Percentiles rank a stretch among this genome's conserved stretches.
These are phyloP conservation scores for Caenorhabditis afra DNA, from an alignment of 2,888 invertebrate genomes.

Conservation along the genomic window DNA sequence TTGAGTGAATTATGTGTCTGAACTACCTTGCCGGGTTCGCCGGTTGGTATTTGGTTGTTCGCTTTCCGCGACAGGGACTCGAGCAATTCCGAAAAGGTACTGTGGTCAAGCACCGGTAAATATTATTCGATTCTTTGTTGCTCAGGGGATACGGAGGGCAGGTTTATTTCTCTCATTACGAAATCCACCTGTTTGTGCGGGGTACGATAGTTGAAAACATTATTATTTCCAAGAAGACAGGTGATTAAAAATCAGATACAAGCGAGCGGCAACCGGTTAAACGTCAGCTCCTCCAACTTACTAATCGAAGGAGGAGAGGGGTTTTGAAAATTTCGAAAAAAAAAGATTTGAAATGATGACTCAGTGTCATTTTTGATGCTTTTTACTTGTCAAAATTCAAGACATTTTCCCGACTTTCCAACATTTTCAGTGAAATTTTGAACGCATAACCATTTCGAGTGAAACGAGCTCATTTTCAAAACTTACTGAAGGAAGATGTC, in stretches of 20 bases:
- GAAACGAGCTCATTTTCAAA: not conserved
- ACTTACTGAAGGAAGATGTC: conserved; percentile 65
- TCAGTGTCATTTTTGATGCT: too few relatives aligned
- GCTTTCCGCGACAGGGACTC: not conserved
- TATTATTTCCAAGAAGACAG: conserved; percentile 13
- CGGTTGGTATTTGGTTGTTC: conserved; percentile 21
- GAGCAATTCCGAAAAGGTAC: not conserved
- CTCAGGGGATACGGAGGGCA: conserved; percentile 3
- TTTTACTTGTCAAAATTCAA: too few relatives aligned
- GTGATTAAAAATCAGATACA: not conserved
- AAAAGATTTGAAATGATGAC: too few relatives aligned
- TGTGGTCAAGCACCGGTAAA: conserved; percentile 5
- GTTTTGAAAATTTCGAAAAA: too few relatives aligned
- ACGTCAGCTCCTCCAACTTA: too few relatives aligned
- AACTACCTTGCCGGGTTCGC: conserved; percentile 21
- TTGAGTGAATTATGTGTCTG: conserved; percentile 50
- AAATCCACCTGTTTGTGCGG: conserved; percentile 27
- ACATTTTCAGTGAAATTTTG: too few relatives aligned
- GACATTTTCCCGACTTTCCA: too few relatives aligned
- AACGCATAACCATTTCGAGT: too few relatives aligned
- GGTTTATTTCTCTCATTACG: conserved; percentile 23
- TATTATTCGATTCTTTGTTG: conserved; percentile 10
- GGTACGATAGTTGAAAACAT: not conserved
- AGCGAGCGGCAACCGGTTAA: not conserved
- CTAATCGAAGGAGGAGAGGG: too few relatives aligned